phyloP scores from a whole-genome alignment of 2,888 invertebrate genomes.

The Neuroscelio doddi region DNA sequence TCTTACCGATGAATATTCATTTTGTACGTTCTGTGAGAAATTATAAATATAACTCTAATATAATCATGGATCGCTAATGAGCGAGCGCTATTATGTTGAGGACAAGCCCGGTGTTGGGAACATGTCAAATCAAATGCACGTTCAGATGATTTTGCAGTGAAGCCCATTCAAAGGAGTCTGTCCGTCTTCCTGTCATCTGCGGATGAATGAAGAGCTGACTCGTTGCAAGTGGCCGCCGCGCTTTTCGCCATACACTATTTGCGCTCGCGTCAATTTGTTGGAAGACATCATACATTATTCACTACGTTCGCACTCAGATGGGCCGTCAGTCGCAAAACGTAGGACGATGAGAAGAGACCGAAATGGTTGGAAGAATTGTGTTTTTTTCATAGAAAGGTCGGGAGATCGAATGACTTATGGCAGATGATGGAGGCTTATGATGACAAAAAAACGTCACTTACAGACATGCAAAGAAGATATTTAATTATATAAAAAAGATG shows the following conservation, averaged over 20 bases:
- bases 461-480: background rate
- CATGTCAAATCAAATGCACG: slow-evolving; percentile 23
- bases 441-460: slow-evolving; percentile 11
- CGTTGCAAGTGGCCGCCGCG: slow-evolving; percentile 10
- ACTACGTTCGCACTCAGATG: slow-evolving; percentile 11
- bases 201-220: slow-evolving; percentile 40
- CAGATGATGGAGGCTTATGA: slow-evolving; percentile 21
- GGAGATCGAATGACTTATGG: slow-evolving; percentile 23
- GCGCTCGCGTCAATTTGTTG: slow-evolving; percentile 47
- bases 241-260: slow-evolving; percentile 33
- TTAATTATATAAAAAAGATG: no score
- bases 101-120: slow-evolving; percentile 19
- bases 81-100: slow-evolving; percentile 16
- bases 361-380: slow-evolving; percentile 10
- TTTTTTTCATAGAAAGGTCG: slow-evolving; percentile 19
- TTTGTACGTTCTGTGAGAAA: no score
- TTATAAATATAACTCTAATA: slow-evolving; percentile 13
- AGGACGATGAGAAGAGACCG: slow-evolving; percentile 2
- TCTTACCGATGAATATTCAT: no score
- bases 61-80: slow-evolving; percentile 42
- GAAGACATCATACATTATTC: slow-evolving; percentile 37
- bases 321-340: slow-evolving; percentile 1
- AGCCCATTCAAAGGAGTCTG: slow-evolving; percentile 35
- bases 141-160: slow-evolving; percentile 16
- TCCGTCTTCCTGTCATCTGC: slow-evolving; percentile 36